A percentile compares a stretch with the other conserved stretches of the same genome.
These are phyloP conservation scores for Lasioglossum lativentre DNA, from an alignment of 2,888 invertebrate genomes.

Conservation along the genomic window DNA sequence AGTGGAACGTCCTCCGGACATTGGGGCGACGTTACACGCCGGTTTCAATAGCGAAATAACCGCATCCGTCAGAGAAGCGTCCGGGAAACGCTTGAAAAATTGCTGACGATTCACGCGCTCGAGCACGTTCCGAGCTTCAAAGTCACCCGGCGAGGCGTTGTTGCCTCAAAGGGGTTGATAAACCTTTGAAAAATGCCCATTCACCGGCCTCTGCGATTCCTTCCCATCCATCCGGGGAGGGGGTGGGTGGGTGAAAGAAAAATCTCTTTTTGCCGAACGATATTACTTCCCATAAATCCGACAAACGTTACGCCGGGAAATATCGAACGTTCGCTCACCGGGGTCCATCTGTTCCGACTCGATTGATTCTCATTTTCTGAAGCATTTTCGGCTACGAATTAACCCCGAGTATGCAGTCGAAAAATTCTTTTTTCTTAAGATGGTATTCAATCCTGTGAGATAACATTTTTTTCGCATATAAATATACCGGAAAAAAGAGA, in stretches of 20 bases:
- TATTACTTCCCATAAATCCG: constrained; percentile 42
- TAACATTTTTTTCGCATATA: not conserved
- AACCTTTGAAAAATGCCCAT: constrained; percentile 30
- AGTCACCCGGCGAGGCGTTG: constrained; percentile 11
- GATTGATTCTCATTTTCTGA: not conserved
- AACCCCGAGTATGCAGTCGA: too few relatives aligned
- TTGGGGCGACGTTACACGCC: not conserved
- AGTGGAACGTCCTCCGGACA: not conserved
- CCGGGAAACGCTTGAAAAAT: constrained; percentile 14
- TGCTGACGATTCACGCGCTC: constrained; percentile 31
- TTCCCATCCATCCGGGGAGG: not conserved
- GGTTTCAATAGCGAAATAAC: not conserved
- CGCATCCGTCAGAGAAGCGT: not conserved
- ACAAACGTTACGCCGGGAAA: constrained; percentile 28
- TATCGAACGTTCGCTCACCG: constrained; percentile 16
- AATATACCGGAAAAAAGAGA: not conserved
- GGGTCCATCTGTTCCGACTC: constrained; percentile 14
- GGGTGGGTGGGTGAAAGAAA: constrained; percentile 7
- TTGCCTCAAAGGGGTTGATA: constrained; percentile 28
- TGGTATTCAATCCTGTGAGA: too few relatives aligned
- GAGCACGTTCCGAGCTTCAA: constrained; percentile 23
- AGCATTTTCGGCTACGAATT: not conserved
- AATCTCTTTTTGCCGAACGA: constrained; percentile 39
- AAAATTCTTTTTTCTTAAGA: too few relatives aligned
- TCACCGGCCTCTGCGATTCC: constrained; percentile 13